Conservation (phyloP, 1,140 invertebrate species). For the Drosophila repleta region DNA sequence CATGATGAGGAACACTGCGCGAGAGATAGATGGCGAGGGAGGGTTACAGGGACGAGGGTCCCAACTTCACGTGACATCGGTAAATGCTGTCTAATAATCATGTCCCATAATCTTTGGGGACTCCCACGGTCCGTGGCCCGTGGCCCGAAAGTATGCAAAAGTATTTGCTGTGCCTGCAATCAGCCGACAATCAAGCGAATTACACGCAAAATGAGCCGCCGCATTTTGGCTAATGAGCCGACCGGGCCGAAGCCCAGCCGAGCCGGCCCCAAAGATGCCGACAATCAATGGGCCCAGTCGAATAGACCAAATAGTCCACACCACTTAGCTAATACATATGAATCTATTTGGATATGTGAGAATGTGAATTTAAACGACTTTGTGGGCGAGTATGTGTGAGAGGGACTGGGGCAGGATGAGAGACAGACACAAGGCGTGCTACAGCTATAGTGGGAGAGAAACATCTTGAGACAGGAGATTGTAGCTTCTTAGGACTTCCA, state of each 20-base stretch:
- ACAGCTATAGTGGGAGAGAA: no score
- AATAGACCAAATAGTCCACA: constrained; percentile 23
- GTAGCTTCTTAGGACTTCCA: no score
- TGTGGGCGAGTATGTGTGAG: background rate
- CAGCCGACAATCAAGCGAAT: constrained; percentile 74
- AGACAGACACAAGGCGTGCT: no score
- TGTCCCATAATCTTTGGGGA: constrained; percentile 37
- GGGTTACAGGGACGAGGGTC: background rate
- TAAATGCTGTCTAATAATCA: constrained; percentile 49
- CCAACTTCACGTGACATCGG: constrained; percentile 47
- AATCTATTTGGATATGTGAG: constrained; percentile 22
- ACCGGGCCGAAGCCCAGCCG: constrained; percentile 14
- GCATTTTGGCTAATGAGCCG: constrained; percentile 50
- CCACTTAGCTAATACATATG: constrained; percentile 46
- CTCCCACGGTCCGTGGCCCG: background rate
- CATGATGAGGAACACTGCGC: no score
- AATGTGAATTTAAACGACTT: constrained; percentile 10
- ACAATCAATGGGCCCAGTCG: constrained; percentile 49
- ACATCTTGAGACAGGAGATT: no score
- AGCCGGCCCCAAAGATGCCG: constrained; percentile 14
- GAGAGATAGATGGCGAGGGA: background rate
- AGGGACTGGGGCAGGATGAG: background rate
- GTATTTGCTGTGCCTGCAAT: constrained; percentile 54
- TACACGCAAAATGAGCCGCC: constrained; percentile 44
- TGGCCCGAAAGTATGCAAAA: constrained; percentile 41